A percentile compares a stretch with the other conserved stretches of the same genome.
These are phyloP conservation scores for Amazona vittata DNA, from an alignment of 2,113 vertebrate genomes.

Conservation along the genomic window DNA sequence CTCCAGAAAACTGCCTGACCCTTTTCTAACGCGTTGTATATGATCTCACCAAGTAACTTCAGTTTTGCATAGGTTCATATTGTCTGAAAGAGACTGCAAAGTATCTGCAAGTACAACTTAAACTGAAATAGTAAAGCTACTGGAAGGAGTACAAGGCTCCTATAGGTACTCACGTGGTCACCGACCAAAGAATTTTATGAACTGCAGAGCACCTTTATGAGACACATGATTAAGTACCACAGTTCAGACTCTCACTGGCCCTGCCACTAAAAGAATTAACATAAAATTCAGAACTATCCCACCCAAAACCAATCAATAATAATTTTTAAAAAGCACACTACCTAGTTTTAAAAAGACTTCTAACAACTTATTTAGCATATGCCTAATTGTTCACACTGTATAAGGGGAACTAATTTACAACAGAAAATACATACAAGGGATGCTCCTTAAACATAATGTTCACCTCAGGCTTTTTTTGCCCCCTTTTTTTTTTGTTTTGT, in stretches of 20 bases:
- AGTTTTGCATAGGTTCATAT: neutral
- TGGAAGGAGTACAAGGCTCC: neutral
- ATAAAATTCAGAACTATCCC: neutral
- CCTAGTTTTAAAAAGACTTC: neutral
- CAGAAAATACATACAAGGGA: neutral
- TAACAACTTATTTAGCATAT: neutral
- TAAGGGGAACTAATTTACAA: neutral
- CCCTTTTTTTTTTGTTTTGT: neutral
- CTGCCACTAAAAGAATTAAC: neutral
- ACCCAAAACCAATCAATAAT: neutral
- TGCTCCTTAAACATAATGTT: neutral
- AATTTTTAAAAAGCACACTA: neutral
- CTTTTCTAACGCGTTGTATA: neutral
- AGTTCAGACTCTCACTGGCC: neutral
- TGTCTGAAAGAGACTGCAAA: neutral
- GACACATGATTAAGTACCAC: neutral
- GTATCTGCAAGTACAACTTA: neutral
- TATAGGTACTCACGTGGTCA: neutral
- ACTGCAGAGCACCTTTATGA: neutral
- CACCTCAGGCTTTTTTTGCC: neutral
- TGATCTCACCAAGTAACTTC: neutral
- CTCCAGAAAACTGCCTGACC: rapidly evolving
- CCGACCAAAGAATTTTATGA: neutral
- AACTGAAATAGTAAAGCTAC: neutral
- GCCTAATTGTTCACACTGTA: neutral